Evolutionary conservation across 2,888 invertebrate genomes (phyloP).

Genomic region (Schrankia costaestrigalis): DNA sequence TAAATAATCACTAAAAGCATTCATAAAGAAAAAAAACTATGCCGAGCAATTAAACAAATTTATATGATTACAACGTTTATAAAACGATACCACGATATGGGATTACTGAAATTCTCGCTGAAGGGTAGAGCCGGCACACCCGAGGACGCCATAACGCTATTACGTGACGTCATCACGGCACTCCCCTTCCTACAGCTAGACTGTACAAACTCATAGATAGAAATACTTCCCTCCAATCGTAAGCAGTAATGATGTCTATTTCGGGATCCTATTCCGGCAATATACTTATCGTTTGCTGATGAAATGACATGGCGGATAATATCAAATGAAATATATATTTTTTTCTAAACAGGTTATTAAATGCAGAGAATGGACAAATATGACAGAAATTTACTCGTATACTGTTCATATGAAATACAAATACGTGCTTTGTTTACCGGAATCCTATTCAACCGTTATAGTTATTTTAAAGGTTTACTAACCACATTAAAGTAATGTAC

Average conservation of each 20-base stretch:
- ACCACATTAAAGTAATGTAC: too few relatives aligned
- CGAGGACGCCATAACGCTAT: slow-evolving; percentile 45
- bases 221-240: slow-evolving; percentile 18
- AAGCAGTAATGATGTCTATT: slow-evolving; percentile 30
- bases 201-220: slow-evolving; percentile 19
- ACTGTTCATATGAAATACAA: too few relatives aligned
- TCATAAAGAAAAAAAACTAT: too few relatives aligned
- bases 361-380: too few relatives aligned
- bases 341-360: too few relatives aligned
- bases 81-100: slow-evolving; percentile 10
- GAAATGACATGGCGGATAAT: slow-evolving; percentile 3
- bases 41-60: slow-evolving; percentile 2
- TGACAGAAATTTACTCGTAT: too few relatives aligned
- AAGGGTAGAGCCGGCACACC: slow-evolving; percentile 56
- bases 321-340: slow-evolving; percentile 2
- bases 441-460: too few relatives aligned
- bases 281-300: slow-evolving; percentile 2
- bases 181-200: slow-evolving; percentile 43
- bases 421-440: too few relatives aligned
- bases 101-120: slow-evolving; percentile 28
- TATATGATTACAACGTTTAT: neutral
- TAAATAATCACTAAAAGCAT: too few relatives aligned
- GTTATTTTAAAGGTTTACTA: too few relatives aligned
- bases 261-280: slow-evolving; percentile 18
- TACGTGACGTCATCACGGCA: slow-evolving; percentile 57